Conservation (phyloP, 2,113 vertebrate genomes). For the Myocastor coypus region DNA sequence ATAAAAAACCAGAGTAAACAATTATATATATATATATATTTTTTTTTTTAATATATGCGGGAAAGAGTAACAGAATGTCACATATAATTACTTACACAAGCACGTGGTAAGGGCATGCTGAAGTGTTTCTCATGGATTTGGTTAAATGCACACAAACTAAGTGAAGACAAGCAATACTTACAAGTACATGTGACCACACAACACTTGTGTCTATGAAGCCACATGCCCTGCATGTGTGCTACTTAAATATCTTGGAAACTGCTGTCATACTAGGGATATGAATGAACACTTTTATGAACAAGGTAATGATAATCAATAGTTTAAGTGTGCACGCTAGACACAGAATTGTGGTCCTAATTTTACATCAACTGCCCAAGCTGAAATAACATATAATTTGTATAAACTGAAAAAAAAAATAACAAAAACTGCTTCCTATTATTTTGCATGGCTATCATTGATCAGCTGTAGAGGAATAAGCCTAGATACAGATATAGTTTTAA, state of each 20-base stretch:
- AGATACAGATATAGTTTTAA: background rate
- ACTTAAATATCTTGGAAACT: background rate
- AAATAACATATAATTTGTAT: background rate
- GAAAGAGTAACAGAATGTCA: background rate
- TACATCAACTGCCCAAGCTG: background rate
- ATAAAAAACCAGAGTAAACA: background rate
- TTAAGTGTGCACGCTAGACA: background rate
- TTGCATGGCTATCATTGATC: background rate
- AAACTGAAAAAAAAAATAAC: background rate
- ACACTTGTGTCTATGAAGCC: rapidly evolving
- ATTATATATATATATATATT: too few relatives aligned
- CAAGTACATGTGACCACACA: rapidly evolving
- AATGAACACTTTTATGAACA: background rate
- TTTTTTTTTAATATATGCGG: too few relatives aligned
- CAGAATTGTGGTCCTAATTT: background rate
- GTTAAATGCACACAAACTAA: background rate
- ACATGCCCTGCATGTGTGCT: background rate
- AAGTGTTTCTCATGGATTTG: background rate
- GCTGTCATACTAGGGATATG: background rate
- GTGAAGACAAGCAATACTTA: background rate
- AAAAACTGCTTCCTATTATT: background rate
- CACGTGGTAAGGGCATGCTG: background rate
- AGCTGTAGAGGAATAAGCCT: background rate
- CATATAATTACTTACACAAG: background rate
- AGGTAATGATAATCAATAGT: background rate